These are phyloP conservation scores for Oryzias sinensis DNA, from an alignment of 2,797 vertebrate species.

Conservation along the genomic window DNA sequence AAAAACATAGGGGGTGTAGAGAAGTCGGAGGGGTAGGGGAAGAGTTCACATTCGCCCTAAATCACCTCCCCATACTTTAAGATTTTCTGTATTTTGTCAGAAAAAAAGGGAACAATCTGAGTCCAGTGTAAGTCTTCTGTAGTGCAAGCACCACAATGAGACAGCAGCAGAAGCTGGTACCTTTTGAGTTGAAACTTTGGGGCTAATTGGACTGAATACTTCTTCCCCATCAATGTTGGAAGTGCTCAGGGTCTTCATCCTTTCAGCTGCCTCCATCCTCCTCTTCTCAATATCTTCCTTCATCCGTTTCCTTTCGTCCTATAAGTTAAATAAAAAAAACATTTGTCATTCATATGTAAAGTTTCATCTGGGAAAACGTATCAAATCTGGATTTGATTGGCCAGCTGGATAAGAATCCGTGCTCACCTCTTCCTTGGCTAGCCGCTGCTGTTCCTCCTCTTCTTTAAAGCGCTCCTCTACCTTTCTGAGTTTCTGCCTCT, in stretches of 20 bases:
- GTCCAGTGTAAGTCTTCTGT: too few species aligned
- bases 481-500: slow-evolving; percentile 53
- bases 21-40: too few species aligned
- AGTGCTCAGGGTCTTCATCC: slow-evolving; percentile 73
- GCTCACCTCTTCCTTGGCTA: slow-evolving; percentile 73
- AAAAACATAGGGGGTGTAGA: too few species aligned
- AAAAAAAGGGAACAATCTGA: too few species aligned
- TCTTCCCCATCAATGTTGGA: slow-evolving; percentile 70
- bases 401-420: too few species aligned
- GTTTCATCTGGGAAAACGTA: too few species aligned
- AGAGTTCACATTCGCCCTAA: too few species aligned
- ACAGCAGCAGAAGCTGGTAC: slow-evolving; percentile 55
- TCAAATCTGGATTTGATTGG: too few species aligned
- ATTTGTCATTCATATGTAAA: background rate
- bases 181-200: slow-evolving; percentile 79
- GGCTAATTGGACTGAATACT: slow-evolving; percentile 67
- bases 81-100: too few species aligned
- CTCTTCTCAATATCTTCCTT: slow-evolving; percentile 77
- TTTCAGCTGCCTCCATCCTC: slow-evolving; percentile 77
- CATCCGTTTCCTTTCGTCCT: slow-evolving; percentile 82
- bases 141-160: background rate
- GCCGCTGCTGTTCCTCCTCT: slow-evolving; percentile 60
- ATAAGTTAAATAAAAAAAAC: background rate
- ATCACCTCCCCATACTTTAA: too few species aligned
- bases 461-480: slow-evolving; percentile 63